These are phyloP conservation scores for Patiria miniata DNA, from an alignment of 35 echinoderm and acorn worm genomes.

Conservation along the genomic window DNA sequence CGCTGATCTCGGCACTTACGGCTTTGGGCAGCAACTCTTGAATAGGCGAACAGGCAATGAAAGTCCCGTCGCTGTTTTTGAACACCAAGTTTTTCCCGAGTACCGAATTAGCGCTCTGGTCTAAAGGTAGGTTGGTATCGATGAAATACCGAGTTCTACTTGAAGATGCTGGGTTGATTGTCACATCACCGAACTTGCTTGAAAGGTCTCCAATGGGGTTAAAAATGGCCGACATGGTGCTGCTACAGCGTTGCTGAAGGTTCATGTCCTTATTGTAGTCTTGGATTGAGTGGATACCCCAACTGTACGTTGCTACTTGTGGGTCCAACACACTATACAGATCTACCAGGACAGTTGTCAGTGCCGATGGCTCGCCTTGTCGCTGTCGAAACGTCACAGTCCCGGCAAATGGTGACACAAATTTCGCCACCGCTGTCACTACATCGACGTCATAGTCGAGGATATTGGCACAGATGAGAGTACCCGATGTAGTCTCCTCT, in stretches of 20 bases:
- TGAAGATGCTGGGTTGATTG: slow-evolving; percentile 46
- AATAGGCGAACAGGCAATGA: slow-evolving; percentile 63
- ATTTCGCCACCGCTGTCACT: slow-evolving; percentile 72
- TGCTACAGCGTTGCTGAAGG: slow-evolving; percentile 50
- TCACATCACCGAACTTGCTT: slow-evolving; percentile 60
- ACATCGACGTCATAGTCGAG: slow-evolving; percentile 15
- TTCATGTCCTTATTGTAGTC: slow-evolving; percentile 60
- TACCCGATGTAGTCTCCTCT: not conserved
- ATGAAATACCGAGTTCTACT: slow-evolving; percentile 54
- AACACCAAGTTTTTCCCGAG: slow-evolving; percentile 76
- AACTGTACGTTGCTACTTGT: slow-evolving; percentile 37
- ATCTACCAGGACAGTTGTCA: slow-evolving; percentile 72
- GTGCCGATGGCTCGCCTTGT: slow-evolving; percentile 4
- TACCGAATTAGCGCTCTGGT: slow-evolving; percentile 40
- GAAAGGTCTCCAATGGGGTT: slow-evolving; percentile 54
- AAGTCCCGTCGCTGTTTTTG: not conserved
- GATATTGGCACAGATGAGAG: not conserved
- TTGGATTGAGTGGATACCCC: slow-evolving; percentile 52
- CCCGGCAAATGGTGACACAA: slow-evolving; percentile 78
- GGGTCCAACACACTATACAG: slow-evolving; percentile 55
- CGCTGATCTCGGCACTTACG: slow-evolving; percentile 52
- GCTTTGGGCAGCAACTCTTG: slow-evolving; percentile 50
- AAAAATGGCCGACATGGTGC: not conserved
- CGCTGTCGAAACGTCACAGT: slow-evolving; percentile 73
- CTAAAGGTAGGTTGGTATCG: slow-evolving; percentile 74